Evolutionary conservation across 1,140 invertebrate genomes (phyloP).

Genomic region (Eumaeus atala): DNA sequence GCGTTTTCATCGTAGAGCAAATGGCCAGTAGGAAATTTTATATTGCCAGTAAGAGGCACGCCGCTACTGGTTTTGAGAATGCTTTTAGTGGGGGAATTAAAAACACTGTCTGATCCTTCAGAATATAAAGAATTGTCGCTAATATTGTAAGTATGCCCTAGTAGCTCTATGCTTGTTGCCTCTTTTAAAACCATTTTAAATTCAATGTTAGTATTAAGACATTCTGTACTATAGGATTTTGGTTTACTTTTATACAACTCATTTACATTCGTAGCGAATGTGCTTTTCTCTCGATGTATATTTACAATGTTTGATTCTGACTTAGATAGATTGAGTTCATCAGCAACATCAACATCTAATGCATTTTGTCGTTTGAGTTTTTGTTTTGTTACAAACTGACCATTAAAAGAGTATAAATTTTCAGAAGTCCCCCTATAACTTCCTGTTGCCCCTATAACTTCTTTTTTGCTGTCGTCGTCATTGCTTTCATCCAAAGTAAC

Average conservation of each 20-base stretch:
- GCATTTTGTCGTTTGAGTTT: conserved; percentile 51
- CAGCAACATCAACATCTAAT: conserved; percentile 29
- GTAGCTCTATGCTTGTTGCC: conserved; percentile 56
- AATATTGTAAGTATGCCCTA: conserved; percentile 28
- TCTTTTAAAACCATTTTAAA: conserved; percentile 54
- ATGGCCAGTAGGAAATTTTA: background rate
- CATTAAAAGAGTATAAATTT: conserved; percentile 3
- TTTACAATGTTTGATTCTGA: conserved; percentile 35
- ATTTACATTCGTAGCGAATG: conserved; percentile 48
- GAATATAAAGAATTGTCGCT: conserved; percentile 49
- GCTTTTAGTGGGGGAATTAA: conserved; percentile 32
- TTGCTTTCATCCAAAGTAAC: conserved; percentile 58
- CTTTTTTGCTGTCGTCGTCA: conserved; percentile 40
- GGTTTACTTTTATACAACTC: conserved; percentile 53
- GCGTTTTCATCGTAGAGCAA: background rate
- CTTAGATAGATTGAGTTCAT: conserved; percentile 30
- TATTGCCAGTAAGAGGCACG: background rate
- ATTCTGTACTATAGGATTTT: conserved; percentile 60
- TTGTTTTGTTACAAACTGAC: conserved; percentile 36
- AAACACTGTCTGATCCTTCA: conserved; percentile 53
- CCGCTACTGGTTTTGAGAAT: conserved; percentile 17
- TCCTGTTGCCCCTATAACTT: background rate
- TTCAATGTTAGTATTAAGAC: conserved; percentile 38
- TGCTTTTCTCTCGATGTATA: conserved; percentile 32
- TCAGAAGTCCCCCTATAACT: background rate